A percentile compares a stretch with the other conserved stretches of the same genome.
Conservation (phyloP, 2,113 vertebrate genomes). For the Gymnarchus niloticus region DNA sequence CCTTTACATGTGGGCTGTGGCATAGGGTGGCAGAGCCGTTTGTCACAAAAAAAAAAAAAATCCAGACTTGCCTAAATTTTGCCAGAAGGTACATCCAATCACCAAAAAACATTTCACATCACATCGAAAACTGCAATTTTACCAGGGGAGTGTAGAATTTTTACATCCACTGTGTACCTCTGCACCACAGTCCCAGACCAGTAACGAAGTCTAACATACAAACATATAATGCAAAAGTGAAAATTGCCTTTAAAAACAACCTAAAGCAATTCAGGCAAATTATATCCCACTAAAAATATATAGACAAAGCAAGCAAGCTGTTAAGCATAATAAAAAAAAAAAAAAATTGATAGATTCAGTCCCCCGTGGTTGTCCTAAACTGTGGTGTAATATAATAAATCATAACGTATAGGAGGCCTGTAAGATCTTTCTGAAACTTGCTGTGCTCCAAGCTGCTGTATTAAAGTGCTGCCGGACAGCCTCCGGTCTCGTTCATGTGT, state of each 20-base stretch:
- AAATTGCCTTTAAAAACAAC: neutral
- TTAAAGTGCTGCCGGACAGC: neutral
- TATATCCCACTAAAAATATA: neutral
- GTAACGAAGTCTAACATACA: neutral
- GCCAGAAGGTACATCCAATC: too few species aligned
- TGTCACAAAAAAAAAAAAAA: too few species aligned
- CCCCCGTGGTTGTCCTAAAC: neutral
- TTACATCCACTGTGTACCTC: neutral
- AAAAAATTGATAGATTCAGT: neutral
- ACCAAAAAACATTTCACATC: too few species aligned
- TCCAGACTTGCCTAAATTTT: too few species aligned
- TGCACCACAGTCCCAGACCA: too few species aligned
- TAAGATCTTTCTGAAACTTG: neutral
- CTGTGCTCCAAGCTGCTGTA: neutral
- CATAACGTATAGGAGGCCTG: neutral
- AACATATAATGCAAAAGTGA: neutral
- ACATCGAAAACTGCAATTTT: too few species aligned
- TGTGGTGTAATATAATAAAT: neutral
- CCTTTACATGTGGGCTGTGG: too few species aligned
- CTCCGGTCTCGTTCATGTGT: neutral
- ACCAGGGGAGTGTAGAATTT: too few species aligned
- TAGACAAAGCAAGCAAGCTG: neutral
- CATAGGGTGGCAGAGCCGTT: too few species aligned
- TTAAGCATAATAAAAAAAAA: neutral
- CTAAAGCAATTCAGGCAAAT: neutral